phyloP scores from a whole-genome alignment of 2,888 invertebrate genomes.

The Hydriomena furcata region DNA sequence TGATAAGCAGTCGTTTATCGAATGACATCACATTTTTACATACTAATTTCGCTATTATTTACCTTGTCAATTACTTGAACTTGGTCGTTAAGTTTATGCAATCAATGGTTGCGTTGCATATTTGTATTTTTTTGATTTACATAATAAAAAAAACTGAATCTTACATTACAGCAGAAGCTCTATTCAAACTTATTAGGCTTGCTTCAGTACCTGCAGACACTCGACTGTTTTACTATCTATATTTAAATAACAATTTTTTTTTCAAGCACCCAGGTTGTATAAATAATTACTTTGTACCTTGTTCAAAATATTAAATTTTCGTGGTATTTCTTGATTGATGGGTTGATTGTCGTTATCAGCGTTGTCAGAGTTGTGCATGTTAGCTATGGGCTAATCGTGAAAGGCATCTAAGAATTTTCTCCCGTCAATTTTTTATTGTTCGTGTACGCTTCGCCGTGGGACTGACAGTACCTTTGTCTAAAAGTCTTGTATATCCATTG shows the following conservation, averaged over 20 bases:
- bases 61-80: conserved; percentile 29
- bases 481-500: conserved; percentile 63
- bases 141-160: too few relatives aligned
- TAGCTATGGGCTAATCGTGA: conserved; percentile 48
- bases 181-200: too few relatives aligned
- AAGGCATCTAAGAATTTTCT: conserved; percentile 56
- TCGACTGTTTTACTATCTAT: too few relatives aligned
- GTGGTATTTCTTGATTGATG: conserved; percentile 39
- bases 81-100: conserved; percentile 3
- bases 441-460: conserved; percentile 46
- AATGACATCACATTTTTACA: conserved; percentile 45
- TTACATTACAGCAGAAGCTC: too few relatives aligned
- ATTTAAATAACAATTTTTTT: too few relatives aligned
- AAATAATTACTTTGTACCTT: not conserved
- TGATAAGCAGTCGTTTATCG: conserved; percentile 47
- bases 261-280: too few relatives aligned
- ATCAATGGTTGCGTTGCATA: conserved; percentile 1
- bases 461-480: conserved; percentile 69
- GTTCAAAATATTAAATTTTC: conserved; percentile 11
- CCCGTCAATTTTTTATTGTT: conserved; percentile 59
- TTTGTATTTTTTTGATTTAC: too few relatives aligned
- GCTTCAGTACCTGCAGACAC: too few relatives aligned
- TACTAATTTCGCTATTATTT: conserved; percentile 40
- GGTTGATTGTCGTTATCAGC: conserved; percentile 36
- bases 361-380: conserved; percentile 32